These are phyloP conservation scores for Hypsopygia costalis DNA, from an alignment of 2,888 invertebrate genomes.

Conservation along the genomic window DNA sequence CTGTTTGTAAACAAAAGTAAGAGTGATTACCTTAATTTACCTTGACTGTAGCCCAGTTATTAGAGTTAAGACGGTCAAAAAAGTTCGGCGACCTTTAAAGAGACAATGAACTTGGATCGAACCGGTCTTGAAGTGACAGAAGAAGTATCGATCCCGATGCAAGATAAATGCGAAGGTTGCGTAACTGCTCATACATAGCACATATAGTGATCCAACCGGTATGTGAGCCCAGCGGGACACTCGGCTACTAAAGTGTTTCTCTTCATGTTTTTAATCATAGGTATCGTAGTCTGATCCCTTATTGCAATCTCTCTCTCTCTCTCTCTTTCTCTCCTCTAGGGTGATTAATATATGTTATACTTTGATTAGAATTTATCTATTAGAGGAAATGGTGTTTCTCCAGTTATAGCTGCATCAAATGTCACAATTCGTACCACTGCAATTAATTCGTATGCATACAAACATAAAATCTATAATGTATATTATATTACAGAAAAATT, in stretches of 20 bases:
- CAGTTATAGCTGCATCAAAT: too few species aligned
- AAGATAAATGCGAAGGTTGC: slow-evolving; percentile 4
- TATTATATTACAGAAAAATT: too few species aligned
- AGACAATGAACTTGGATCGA: slow-evolving; percentile 58
- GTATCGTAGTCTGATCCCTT: too few species aligned
- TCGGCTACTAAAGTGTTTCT: background rate
- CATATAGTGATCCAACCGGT: background rate
- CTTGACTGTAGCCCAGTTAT: slow-evolving; percentile 30
- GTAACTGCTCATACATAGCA: slow-evolving; percentile 5
- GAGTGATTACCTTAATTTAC: slow-evolving; percentile 28
- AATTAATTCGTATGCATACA: too few species aligned
- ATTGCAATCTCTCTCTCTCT: too few species aligned
- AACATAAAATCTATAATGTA: too few species aligned
- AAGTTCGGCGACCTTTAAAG: slow-evolving; percentile 48
- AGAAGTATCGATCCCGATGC: slow-evolving; percentile 20
- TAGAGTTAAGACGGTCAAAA: slow-evolving; percentile 29
- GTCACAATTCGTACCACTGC: too few species aligned
- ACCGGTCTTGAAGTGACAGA: slow-evolving; percentile 44
- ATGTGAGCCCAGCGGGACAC: background rate
- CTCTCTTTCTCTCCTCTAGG: too few species aligned
- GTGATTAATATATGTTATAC: too few species aligned
- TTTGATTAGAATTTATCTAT: too few species aligned
- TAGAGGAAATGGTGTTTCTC: too few species aligned
- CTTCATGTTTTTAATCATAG: too few species aligned
- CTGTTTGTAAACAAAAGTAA: slow-evolving; percentile 30